Percentiles rank a stretch among this genome's conserved stretches.
Conservation (phyloP, 2,113 vertebrate genomes). For the Psilopogon haemacephalus region DNA sequence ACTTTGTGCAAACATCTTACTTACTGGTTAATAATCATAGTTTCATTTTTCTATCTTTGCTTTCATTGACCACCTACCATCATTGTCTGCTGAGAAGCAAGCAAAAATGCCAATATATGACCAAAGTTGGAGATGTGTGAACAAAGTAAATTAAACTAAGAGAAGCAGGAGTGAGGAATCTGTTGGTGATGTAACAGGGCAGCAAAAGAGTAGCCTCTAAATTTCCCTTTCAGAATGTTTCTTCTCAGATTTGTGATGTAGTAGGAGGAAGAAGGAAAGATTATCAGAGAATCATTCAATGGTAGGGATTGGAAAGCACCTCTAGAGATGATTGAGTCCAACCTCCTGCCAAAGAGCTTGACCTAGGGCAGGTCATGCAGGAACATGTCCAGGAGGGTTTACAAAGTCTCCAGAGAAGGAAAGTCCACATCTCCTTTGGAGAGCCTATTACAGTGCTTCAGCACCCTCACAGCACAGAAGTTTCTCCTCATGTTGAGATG, state of each 20-base stretch:
- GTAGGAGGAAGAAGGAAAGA: neutral
- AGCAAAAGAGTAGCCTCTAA: neutral
- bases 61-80: constrained; percentile 16
- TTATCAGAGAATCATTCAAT: too few species aligned
- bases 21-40: neutral
- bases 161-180: rapidly evolving
- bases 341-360: too few species aligned
- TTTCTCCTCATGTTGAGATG: too few species aligned
- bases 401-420: too few species aligned
- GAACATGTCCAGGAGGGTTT: too few species aligned
- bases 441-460: too few species aligned
- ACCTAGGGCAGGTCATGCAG: too few species aligned
- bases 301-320: too few species aligned
- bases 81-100: neutral
- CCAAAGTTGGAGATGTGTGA: neutral
- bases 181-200: neutral
- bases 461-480: too few species aligned
- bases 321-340: too few species aligned
- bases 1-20: constrained; percentile 34
- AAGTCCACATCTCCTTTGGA: too few species aligned
- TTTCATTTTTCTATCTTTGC: constrained; percentile 7
- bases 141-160: neutral
- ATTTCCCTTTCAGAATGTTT: neutral
- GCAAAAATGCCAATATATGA: neutral
- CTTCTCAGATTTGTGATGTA: neutral